These are phyloP conservation scores for Acanthopagrus latus DNA, from an alignment of 2,797 vertebrate genomes.

Conservation along the genomic window DNA sequence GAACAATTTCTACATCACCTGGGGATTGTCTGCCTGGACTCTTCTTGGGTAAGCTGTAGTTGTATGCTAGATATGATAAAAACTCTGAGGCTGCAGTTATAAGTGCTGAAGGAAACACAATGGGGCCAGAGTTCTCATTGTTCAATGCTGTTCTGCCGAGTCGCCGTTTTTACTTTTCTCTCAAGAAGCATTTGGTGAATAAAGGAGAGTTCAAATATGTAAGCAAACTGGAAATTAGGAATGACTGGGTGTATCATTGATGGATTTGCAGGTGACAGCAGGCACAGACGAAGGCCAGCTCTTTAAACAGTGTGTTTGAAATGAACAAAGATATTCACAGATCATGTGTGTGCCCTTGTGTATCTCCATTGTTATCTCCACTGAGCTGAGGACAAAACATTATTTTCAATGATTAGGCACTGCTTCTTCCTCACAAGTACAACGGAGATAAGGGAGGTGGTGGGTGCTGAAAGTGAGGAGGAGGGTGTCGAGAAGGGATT, in stretches of 20 bases:
- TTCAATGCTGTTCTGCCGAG: conserved; percentile 62
- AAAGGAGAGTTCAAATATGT: neutral
- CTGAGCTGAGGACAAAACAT: conserved; percentile 11
- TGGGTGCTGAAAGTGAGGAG: neutral
- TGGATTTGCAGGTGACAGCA: neutral
- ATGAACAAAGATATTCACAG: conserved; percentile 29
- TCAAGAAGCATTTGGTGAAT: neutral
- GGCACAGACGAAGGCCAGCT: neutral
- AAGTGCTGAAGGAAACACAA: conserved; percentile 56
- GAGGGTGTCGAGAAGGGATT: neutral
- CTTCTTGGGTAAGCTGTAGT: conserved; percentile 16
- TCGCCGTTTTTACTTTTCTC: conserved; percentile 46
- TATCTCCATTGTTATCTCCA: conserved; percentile 22
- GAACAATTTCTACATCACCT: conserved; percentile 45
- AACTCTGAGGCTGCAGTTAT: conserved; percentile 73
- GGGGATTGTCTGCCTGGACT: conserved; percentile 38
- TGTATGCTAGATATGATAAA: conserved; percentile 27
- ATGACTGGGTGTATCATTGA: too few species aligned
- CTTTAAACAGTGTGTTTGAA: conserved; percentile 41
- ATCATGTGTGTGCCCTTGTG: conserved; percentile 34
- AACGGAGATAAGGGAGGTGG: conserved; percentile 34
- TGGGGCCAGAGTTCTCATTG: conserved; percentile 45
- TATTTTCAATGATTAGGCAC: conserved; percentile 47
- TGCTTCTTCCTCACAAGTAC: conserved; percentile 39
- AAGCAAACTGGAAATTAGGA: too few species aligned